These are phyloP conservation scores for Orycteropus afer DNA, from an alignment of 2,113 vertebrate genomes.

Conservation along the genomic window DNA sequence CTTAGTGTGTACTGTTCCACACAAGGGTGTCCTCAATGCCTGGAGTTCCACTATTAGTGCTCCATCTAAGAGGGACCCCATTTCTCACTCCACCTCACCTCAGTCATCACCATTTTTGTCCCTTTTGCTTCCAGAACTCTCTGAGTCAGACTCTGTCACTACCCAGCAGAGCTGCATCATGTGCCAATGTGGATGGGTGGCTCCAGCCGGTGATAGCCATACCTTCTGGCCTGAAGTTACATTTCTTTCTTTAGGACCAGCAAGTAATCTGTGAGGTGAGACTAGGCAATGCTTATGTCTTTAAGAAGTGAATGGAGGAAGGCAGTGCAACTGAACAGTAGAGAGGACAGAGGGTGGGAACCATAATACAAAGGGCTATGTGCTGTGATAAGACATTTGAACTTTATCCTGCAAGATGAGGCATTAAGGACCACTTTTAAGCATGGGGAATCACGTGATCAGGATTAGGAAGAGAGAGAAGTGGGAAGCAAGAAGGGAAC, in stretches of 20 bases:
- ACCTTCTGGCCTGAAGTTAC: background rate
- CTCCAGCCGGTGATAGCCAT: background rate
- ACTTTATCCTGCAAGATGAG: background rate
- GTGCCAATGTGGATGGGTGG: no score
- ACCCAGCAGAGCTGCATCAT: no score
- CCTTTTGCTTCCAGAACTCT: background rate
- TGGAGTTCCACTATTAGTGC: background rate
- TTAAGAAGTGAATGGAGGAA: background rate
- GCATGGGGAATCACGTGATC: background rate
- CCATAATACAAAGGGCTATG: background rate
- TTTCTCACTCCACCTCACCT: background rate
- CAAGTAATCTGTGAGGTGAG: background rate
- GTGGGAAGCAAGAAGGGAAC: background rate
- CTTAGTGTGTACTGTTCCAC: background rate
- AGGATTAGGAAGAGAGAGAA: background rate
- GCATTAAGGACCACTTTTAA: background rate
- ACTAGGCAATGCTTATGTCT: background rate
- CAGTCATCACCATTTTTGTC: background rate
- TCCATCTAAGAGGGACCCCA: background rate
- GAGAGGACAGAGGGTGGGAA: background rate
- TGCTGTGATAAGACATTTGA: background rate
- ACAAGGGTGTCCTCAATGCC: fast-evolving
- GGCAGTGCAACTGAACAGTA: background rate
- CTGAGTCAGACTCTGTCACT: background rate
- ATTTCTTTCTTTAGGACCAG: background rate